Base-by-base conservation (phyloP, 23 tunicate genomes). In the Styela clava region DNA sequence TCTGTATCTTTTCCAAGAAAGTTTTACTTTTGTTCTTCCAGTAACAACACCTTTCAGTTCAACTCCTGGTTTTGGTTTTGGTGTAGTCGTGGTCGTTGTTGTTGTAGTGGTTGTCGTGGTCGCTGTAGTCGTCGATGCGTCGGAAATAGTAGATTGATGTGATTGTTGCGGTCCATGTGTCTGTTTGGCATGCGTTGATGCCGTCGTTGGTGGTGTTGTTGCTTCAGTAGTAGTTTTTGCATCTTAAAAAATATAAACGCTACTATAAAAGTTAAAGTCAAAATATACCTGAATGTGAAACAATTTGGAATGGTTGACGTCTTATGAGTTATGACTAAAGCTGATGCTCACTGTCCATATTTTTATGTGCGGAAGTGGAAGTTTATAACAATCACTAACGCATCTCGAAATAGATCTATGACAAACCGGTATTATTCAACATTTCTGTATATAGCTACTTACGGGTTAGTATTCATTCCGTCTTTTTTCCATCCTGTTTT, bases 41-140 rank as follows among this genome's bases (percentile, higher is more conserved):
- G 82, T 62, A 18, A 90, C 97, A 44, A 73, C 28, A 24, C 80
- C 97, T 16, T 67, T 23, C 33, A 91, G 61, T n/a, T 52, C 63
- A 21, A 86, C 90, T 63, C 62, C 68, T 1, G 97, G 90, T 28
- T 64, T 35, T 1, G 86, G 87, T 18, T 68, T n/a, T 3, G 84
- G 84, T 12, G 78, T 82, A 12, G 86, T 44, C 16, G 73, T 61
- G 18, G 84, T 56, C 29, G 84, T 62, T 33, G 90, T 85, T 19
- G 74, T 69, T 69, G 79, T 69, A 23, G 85, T 69, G 24, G 78
- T 69, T 0, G 85, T 69, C 7, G 85, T 32, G 21, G 78, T 71
- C 26, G 63, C 21, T 16, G 78, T 82, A 9, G 83, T 24, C 19
- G 26, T 24, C 18, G 51, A 23, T 23, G 78, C 16, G 52, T 16